Evolutionary conservation across 2,113 vertebrate genomes (phyloP), one percentile per base, ranked within the genome.

Genomic region (Pygoscelis antarcticus): DNA sequence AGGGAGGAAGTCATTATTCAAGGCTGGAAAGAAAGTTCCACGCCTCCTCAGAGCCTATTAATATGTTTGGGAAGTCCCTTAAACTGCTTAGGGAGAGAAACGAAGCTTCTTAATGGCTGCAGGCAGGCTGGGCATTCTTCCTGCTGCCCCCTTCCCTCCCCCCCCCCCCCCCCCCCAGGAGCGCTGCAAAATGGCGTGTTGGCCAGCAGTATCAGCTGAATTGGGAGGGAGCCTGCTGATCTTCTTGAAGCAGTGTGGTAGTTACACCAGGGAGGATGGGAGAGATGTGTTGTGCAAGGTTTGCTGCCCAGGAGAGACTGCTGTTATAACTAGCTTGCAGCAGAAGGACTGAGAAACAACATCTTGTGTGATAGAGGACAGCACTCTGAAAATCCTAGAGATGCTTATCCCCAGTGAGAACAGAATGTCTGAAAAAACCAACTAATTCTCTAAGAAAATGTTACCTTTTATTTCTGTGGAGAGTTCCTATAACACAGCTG

Each of bases 131-230:
- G 18, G 7, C 2, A 0, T 65, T 66, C 16, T 36, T 55, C 13
- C 17, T 0, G 4, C 42, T n/a, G 0, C 3, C 15, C 25, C 7
- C 4, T 3, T 0, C 9, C 5, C 1, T 9, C 32, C 19, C 4
- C 13, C 1, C 11, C 32, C 19, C 4, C 13, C 3, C 1, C 3
- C 7, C 14, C 20, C 1, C 36, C 36, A 49, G 49, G 12, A 52
- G 64, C 1, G 2, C 60, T 70, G 62, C 60, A 42, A 89, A 92
- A 95, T 94, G 92, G 89, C 65, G 36, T 26, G 46, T 23, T 40
- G 69, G 29, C 18, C 23, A 2, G 10, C 42, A 3, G 29, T 9
- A 22, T 57, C 25, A 4, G 55, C 72, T 49, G 68, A 26, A 61
- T 9, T 9, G 25, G 68, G 57, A 68, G 57, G 42, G 38, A 60